phyloP scores from a whole-genome alignment of 1,140 invertebrate genomes.

The Trissolcus basalis region DNA sequence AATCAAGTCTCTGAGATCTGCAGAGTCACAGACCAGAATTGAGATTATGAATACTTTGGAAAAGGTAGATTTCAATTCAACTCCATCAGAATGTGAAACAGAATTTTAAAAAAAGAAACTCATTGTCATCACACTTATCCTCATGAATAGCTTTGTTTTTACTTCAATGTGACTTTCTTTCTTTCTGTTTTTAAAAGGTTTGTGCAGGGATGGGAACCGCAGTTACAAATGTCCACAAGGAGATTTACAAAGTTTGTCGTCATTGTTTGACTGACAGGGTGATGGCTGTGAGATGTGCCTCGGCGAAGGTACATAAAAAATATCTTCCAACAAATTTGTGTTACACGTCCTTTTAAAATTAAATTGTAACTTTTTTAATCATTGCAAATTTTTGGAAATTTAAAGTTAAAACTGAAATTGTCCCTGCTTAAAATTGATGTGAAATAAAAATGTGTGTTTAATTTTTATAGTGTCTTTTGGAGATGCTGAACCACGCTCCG shows the following conservation, averaged over 20 bases:
- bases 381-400: too few species aligned
- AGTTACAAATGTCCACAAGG: conserved; percentile 91
- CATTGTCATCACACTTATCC: too few species aligned
- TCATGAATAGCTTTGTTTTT: too few species aligned
- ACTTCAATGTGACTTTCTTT: conserved; percentile 17
- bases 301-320: conserved; percentile 84
- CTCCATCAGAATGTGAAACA: too few species aligned
- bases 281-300: conserved; percentile 92
- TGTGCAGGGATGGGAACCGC: conserved; percentile 92
- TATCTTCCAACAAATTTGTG: too few species aligned
- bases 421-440: too few species aligned
- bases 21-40: conserved; percentile 95
- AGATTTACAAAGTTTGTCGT: conserved; percentile 92
- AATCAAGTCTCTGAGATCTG: conserved; percentile 92
- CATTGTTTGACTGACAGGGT: conserved; percentile 91
- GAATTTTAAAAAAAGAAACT: too few species aligned
- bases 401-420: too few species aligned
- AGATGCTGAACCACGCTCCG: conserved; percentile 91
- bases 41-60: conserved; percentile 98
- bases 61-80: conserved; percentile 79
- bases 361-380: too few species aligned
- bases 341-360: too few species aligned
- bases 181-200: conserved; percentile 75
- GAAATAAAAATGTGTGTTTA: neutral
- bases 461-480: conserved; percentile 84